Conservation (phyloP, 2,113 vertebrate genomes). For the Paradoxurus hermaphroditus region DNA sequence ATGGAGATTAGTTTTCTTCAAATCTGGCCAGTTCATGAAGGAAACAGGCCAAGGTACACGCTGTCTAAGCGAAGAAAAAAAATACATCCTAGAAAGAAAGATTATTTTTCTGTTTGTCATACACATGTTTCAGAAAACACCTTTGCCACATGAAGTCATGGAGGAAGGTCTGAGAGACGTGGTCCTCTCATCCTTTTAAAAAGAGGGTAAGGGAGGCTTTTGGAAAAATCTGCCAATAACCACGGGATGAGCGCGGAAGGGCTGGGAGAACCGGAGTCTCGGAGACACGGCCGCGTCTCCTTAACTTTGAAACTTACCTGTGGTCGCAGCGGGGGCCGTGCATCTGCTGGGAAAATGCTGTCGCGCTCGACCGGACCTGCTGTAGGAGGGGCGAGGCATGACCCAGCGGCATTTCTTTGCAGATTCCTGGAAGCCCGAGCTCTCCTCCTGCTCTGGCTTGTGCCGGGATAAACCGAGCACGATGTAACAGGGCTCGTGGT, state of each 20-base stretch:
- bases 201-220: background rate
- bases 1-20: background rate
- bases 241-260: rapidly evolving
- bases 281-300: background rate
- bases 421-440: background rate
- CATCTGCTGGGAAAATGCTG: background rate
- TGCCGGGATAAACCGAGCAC: constrained; percentile 1
- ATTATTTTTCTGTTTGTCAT: background rate
- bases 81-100: background rate
- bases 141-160: background rate
- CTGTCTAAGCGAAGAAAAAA: background rate
- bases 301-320: background rate
- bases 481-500: background rate
- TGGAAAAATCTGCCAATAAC: background rate
- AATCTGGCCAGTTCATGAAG: background rate
- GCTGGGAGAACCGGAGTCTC: rapidly evolving
- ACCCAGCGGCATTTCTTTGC: background rate
- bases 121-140: background rate
- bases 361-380: background rate
- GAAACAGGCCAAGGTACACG: background rate
- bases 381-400: background rate
- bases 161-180: background rate
- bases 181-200: background rate
- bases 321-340: rapidly evolving
- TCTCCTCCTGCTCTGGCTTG: background rate